Conservation (phyloP, 2,888 invertebrate species). For the Papilio demoleus region DNA sequence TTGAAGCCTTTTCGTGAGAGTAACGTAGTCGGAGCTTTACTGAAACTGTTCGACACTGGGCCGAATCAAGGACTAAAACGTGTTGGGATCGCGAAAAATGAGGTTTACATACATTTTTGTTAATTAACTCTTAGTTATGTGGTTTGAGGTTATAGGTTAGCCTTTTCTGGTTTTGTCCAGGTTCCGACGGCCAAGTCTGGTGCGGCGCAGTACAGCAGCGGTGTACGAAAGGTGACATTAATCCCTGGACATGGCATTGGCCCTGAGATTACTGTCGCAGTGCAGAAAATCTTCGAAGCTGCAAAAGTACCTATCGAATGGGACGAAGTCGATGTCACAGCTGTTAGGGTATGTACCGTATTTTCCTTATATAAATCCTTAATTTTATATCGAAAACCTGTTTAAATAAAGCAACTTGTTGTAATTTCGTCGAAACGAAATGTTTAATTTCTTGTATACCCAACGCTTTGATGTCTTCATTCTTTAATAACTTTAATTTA, state of each 20-base stretch:
- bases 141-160: conserved; percentile 50
- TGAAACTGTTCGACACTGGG: conserved; percentile 68
- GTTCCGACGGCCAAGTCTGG: conserved; percentile 72
- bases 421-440: conserved; percentile 95
- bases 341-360: conserved; percentile 89
- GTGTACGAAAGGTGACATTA: conserved; percentile 92
- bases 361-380: conserved; percentile 11
- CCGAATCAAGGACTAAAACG: conserved; percentile 55
- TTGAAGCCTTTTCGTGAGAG: conserved; percentile 81
- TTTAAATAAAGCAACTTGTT: conserved; percentile 91
- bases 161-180: conserved; percentile 59
- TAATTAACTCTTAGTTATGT: conserved; percentile 46
- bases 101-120: conserved; percentile 67
- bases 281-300: conserved; percentile 97
- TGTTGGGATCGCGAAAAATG: conserved; percentile 58
- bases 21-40: conserved; percentile 68
- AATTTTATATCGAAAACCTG: conserved; percentile 86
- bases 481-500: conserved; percentile 93
- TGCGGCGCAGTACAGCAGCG: conserved; percentile 85
- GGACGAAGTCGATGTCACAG: conserved; percentile 99
- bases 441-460: conserved; percentile 94
- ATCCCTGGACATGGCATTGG: conserved; percentile 99
- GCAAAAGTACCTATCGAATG: conserved; percentile 98
- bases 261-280: conserved; percentile 98
- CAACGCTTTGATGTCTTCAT: conserved; percentile 88